Evolutionary conservation across 2,888 invertebrate species (phyloP).

Genomic region (Sminthurides aquaticus): DNA sequence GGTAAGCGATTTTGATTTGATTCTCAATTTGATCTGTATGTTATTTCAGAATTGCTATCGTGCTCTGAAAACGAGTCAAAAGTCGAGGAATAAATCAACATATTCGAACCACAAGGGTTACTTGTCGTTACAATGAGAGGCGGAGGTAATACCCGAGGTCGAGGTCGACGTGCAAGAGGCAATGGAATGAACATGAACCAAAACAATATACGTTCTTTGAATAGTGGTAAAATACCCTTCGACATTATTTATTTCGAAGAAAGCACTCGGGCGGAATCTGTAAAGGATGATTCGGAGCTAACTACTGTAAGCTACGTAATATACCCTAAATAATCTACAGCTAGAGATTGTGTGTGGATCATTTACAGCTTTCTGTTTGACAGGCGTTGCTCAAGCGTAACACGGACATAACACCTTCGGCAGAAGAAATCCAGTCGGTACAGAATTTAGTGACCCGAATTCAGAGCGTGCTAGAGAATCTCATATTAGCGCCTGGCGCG

Average conservation of each 20-base stretch:
- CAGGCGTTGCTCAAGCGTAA: constrained; percentile 87
- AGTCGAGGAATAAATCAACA: too few species aligned
- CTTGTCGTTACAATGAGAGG: constrained; percentile 11
- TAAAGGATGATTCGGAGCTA: constrained; percentile 73
- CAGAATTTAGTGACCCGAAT: constrained; percentile 89
- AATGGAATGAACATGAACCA: constrained; percentile 1
- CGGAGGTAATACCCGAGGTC: constrained; percentile 8
- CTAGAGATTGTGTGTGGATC: background rate
- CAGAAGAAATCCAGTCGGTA: constrained; percentile 84
- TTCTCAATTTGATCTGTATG: too few species aligned
- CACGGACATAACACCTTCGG: constrained; percentile 80
- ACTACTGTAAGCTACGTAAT: constrained; percentile 63
- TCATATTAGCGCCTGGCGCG: constrained; percentile 86
- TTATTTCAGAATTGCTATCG: too few species aligned
- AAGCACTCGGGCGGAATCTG: constrained; percentile 71
- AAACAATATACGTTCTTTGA: constrained; percentile 17
- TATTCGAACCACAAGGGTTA: too few species aligned
- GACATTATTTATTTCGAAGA: constrained; percentile 80
- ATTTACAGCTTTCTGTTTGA: too few species aligned
- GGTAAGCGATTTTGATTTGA: too few species aligned
- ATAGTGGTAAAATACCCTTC: constrained; percentile 60
- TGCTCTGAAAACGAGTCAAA: too few species aligned
- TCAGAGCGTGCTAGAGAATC: constrained; percentile 86
- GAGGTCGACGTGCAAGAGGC: constrained; percentile 6
- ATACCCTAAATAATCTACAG: background rate